These are phyloP conservation scores for Stichodactyla helianthus DNA, from an alignment of 64 coral and sea anemone species.

Conservation along the genomic window DNA sequence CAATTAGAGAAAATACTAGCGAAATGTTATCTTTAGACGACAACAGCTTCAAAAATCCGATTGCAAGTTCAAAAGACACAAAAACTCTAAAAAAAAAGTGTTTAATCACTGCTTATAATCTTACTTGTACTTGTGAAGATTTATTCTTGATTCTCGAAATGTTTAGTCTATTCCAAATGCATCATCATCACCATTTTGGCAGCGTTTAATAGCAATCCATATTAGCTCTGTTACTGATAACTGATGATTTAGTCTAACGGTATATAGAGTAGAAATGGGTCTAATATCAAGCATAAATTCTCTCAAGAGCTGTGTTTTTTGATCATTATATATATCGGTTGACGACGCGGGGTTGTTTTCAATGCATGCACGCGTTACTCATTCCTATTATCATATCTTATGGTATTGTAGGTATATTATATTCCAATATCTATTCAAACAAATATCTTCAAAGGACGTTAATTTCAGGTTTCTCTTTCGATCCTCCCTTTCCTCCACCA, in stretches of 20 bases:
- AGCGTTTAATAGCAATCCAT: neutral
- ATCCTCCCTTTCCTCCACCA: no score
- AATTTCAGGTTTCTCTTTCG: no score
- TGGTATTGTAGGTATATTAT: no score
- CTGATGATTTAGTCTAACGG: neutral
- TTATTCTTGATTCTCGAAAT: no score
- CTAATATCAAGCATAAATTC: neutral
- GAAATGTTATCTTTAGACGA: neutral
- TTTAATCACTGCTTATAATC: neutral
- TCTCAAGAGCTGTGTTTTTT: neutral
- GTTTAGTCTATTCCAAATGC: neutral
- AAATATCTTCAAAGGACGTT: no score
- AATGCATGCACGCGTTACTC: no score
- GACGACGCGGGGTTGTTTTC: no score
- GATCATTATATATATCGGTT: no score
- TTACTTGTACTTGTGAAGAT: neutral
- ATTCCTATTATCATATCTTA: no score
- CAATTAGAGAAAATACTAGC: neutral
- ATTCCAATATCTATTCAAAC: no score
- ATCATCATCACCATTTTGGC: neutral
- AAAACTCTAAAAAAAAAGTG: neutral
- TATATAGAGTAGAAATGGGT: neutral
- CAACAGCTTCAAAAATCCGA: neutral
- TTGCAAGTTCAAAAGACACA: neutral
- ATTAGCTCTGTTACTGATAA: neutral